A percentile compares a stretch with the other conserved stretches of the same genome.
Conservation (phyloP, 2,888 invertebrate genomes). For the Rhaphigaster nebulosa region DNA sequence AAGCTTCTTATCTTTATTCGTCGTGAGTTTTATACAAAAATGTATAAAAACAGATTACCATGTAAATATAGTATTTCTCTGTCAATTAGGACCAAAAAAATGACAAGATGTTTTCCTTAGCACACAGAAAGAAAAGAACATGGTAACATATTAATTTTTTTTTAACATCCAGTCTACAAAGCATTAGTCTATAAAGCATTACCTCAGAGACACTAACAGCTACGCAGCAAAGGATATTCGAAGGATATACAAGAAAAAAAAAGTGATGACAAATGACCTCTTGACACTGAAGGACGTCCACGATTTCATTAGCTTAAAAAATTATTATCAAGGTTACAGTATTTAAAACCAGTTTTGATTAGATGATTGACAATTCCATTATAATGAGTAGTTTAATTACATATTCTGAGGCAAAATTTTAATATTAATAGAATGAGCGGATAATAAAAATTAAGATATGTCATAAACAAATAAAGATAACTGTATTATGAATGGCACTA, state of each 20-base stretch:
- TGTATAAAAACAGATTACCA: no score
- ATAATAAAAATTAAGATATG: background rate
- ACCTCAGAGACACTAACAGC: background rate
- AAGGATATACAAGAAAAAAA: background rate
- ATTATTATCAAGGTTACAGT: background rate
- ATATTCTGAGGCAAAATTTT: no score
- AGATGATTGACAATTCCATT: no score
- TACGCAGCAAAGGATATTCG: background rate
- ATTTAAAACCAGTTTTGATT: background rate
- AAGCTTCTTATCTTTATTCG: no score
- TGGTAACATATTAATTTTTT: no score
- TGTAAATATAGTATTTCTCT: no score
- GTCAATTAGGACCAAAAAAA: no score
- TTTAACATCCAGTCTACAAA: background rate
- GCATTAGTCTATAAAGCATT: background rate
- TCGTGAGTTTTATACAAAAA: no score
- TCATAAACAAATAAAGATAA: no score
- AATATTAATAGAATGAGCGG: background rate
- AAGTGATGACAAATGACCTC: conserved; percentile 16
- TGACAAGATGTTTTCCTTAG: no score
- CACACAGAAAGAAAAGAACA: no score
- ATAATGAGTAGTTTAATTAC: background rate
- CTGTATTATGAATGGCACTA: no score
- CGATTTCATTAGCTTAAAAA: background rate
- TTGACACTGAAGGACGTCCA: background rate